Conservation (phyloP, 2,113 vertebrate genomes). For the Balaeniceps rex region DNA sequence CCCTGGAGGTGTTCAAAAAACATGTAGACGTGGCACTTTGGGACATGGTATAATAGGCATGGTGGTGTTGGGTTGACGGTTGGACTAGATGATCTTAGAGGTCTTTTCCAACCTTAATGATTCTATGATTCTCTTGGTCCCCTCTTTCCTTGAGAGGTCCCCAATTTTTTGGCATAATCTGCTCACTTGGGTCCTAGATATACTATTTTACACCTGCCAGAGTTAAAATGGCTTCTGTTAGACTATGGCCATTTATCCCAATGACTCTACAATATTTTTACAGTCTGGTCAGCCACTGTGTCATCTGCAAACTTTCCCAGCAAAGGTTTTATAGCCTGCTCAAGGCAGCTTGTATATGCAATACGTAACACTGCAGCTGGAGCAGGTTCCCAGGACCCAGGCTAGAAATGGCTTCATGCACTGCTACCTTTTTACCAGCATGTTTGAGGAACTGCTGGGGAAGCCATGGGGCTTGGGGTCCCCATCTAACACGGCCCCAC, state of each 20-base stretch:
- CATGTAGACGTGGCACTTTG: too few relatives aligned
- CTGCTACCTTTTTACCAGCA: not conserved
- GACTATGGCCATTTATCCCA: not conserved
- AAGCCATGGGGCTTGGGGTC: not conserved
- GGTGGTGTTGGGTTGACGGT: too few relatives aligned
- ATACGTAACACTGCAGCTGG: not conserved
- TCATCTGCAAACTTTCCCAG: conserved; percentile 30
- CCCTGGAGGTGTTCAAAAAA: too few relatives aligned
- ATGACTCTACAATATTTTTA: not conserved
- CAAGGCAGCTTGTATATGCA: not conserved
- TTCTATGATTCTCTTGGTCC: not conserved
- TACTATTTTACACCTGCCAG: not conserved
- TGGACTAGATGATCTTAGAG: too few relatives aligned
- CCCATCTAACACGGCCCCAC: fast-evolving
- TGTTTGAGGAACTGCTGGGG: not conserved
- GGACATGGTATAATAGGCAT: too few relatives aligned
- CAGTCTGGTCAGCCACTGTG: not conserved
- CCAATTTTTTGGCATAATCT: not conserved
- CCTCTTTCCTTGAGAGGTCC: not conserved
- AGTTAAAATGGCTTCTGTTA: not conserved
- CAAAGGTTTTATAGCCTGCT: not conserved
- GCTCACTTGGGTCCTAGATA: not conserved
- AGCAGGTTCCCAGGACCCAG: not conserved
- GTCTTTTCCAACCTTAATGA: too few relatives aligned
- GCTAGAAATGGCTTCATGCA: not conserved